A percentile compares a stretch with the other conserved stretches of the same genome.
These are phyloP conservation scores for Drosophila ezoana DNA, from an alignment of 2,888 invertebrate species.

Conservation along the genomic window DNA sequence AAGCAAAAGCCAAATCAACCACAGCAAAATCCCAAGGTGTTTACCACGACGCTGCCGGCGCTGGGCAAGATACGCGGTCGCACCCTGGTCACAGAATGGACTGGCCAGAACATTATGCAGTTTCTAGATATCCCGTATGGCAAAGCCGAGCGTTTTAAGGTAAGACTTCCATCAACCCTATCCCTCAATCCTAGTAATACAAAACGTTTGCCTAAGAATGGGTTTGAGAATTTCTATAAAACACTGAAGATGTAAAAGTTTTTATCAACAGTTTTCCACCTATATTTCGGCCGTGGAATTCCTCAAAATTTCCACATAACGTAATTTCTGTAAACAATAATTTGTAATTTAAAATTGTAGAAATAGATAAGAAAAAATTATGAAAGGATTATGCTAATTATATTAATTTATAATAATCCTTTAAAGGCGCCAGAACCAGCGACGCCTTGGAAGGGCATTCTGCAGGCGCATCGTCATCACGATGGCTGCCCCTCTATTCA, in stretches of 20 bases:
- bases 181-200: too few species aligned
- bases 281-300: too few species aligned
- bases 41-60: constrained; percentile 67
- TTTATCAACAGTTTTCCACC: too few species aligned
- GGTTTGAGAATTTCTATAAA: too few species aligned
- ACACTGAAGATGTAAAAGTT: too few species aligned
- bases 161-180: constrained; percentile 27
- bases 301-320: too few species aligned
- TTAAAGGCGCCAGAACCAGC: constrained; percentile 73
- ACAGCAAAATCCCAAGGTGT: constrained; percentile 29
- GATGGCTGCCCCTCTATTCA: constrained; percentile 82
- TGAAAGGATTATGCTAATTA: too few species aligned
- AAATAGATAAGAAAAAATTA: too few species aligned
- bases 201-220: too few species aligned
- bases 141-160: constrained; percentile 80
- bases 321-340: too few species aligned
- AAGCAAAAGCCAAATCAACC: constrained; percentile 33
- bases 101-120: constrained; percentile 73
- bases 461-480: constrained; percentile 72
- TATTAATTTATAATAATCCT: background rate
- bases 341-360: too few species aligned
- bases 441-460: constrained; percentile 75
- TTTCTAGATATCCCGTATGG: constrained; percentile 84
- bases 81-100: constrained; percentile 75
- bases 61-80: constrained; percentile 81